Evolutionary conservation across 2,888 invertebrate species (phyloP), one percentile per base, ranked within the genome.

Genomic region (Nomada hirtipes): DNA sequence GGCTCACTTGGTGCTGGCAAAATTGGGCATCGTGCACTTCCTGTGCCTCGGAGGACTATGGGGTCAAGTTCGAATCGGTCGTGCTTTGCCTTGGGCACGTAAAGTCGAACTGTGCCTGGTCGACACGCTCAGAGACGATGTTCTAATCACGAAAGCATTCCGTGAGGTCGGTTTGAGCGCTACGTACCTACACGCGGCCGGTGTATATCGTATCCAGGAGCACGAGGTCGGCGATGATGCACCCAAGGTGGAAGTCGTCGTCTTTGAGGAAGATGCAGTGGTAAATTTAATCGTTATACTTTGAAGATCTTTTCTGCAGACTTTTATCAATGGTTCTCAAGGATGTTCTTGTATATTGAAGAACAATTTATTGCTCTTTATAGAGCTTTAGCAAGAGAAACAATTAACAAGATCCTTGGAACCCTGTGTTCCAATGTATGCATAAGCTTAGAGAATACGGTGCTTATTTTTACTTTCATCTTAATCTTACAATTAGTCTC

Each of bases 1-100:
- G 80, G 92, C 93, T 42, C 94, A 94, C 82, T 85, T 90, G 68
- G 92, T 94, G 29, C 91, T 95, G 29, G 90, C 92, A 18, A 92
- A 93, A 55, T 90, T 95, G 55, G 92, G 94, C 2, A 90, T 95
- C 55, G 94, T 94, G n/a, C 95, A 95, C 90, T 95, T 95, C 87
- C 91, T 95, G 20, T 95, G 95, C 89, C 95, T 95, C 83, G 95
- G 95, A 44, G 94, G 95, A 13, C 93, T 95, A 3, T 95, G 95
- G 95, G 95, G 95, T 68, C 95, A 95, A 84, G 93, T 95, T 57
- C 93, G 95, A 79, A 91, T 94, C 57, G 94, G 94, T 9, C 92
- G 94, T 23, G 94, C 95, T n/a, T 91, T 95, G 11, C 95, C 95
- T 0, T 95, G 95, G 95, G 95, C 95, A 79, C 92, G 94, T 60